A percentile compares a stretch with the other conserved stretches of the same genome.
These are phyloP conservation scores for Nansenia antarctica DNA, from an alignment of 2,113 vertebrate species.

Conservation along the genomic window DNA sequence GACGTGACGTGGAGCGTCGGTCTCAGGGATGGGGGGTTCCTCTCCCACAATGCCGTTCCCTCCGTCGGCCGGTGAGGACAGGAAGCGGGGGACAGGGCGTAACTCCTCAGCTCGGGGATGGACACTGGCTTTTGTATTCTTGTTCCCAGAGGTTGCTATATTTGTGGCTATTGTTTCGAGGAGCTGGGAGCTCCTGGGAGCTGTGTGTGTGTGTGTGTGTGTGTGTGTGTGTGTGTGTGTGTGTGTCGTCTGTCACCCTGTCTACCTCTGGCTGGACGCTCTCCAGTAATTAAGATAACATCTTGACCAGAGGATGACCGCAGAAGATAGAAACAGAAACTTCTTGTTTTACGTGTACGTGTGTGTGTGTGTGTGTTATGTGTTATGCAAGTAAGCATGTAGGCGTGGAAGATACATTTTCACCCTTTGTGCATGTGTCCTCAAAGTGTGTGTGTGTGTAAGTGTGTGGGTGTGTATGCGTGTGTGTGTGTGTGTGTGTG, in stretches of 20 bases:
- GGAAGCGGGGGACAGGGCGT: slow-evolving; percentile 76
- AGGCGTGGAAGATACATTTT: not conserved
- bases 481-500: no score
- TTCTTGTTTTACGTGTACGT: no score
- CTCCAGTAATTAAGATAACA: slow-evolving; percentile 83
- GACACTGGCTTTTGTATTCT: slow-evolving; percentile 74
- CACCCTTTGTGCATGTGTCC: not conserved
- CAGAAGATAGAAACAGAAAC: no score
- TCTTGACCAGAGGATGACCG: slow-evolving; percentile 75
- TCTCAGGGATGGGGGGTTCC: not conserved
- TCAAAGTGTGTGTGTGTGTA: not conserved
- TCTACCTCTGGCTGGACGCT: slow-evolving; percentile 74
- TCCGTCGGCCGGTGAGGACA: slow-evolving; percentile 65
- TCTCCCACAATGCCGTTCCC: slow-evolving; percentile 39
- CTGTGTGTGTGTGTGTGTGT: not conserved
- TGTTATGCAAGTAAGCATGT: no score
- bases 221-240: not conserved
- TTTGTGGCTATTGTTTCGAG: slow-evolving; percentile 89
- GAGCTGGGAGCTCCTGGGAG: slow-evolving; percentile 41
- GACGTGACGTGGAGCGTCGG: not conserved
- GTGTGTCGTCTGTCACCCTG: not conserved
- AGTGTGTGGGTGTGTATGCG: no score
- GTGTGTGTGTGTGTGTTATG: no score
- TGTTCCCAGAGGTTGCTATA: slow-evolving; percentile 94
- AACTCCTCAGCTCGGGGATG: slow-evolving; percentile 67